These are phyloP conservation scores for Meloe dianella DNA, from an alignment of 2,888 invertebrate genomes.

Conservation along the genomic window DNA sequence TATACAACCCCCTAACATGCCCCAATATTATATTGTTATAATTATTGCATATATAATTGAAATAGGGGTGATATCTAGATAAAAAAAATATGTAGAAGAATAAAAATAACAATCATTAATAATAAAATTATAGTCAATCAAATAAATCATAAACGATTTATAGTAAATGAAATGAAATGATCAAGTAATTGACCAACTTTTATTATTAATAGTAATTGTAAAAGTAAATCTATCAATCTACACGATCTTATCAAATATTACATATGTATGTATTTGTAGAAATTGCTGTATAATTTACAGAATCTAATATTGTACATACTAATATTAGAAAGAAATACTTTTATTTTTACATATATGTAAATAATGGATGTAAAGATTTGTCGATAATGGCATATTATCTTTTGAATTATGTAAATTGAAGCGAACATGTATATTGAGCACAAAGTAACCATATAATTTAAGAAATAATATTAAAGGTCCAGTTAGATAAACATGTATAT, in stretches of 20 bases:
- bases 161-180: neutral
- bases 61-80: neutral
- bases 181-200: neutral
- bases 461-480: neutral
- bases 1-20: neutral
- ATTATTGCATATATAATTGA: constrained; percentile 3
- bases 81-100: too few relatives aligned
- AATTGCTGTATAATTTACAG: constrained; percentile 45
- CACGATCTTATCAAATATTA: constrained; percentile 43
- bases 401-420: constrained; percentile 5
- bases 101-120: neutral
- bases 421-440: neutral
- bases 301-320: constrained; percentile 23
- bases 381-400: neutral
- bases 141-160: neutral
- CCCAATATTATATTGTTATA: neutral
- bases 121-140: neutral
- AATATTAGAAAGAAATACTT: neutral
- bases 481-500: neutral
- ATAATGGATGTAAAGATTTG: neutral
- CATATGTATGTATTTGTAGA: constrained; percentile 37
- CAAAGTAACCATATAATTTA: constrained; percentile 1
- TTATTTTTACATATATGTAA: neutral
- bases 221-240: constrained; percentile 36
- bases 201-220: constrained; percentile 32